These are phyloP conservation scores for Pseudochirops corinnae DNA, from an alignment of 2,797 vertebrate genomes.

Conservation along the genomic window DNA sequence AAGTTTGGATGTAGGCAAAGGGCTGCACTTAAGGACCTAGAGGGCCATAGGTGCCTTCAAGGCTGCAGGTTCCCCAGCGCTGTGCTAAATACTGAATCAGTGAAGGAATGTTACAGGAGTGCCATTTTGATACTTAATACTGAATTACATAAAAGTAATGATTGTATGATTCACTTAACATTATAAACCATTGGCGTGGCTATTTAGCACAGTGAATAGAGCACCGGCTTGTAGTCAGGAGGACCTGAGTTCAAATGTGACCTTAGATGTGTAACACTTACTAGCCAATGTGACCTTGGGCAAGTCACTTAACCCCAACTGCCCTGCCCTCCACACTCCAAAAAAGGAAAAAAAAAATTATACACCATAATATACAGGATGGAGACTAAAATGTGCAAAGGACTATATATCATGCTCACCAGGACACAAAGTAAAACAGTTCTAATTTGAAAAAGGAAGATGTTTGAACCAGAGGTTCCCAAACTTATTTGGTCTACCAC, in stretches of 20 bases:
- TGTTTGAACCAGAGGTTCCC: neutral
- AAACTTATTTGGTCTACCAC: no score
- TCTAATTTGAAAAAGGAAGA: neutral
- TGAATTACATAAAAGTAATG: neutral
- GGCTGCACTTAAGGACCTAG: no score
- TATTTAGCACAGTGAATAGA: no score
- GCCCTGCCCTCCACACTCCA: no score
- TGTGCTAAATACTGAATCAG: neutral
- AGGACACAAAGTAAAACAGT: neutral
- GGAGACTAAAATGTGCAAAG: neutral
- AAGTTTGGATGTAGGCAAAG: no score
- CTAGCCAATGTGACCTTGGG: no score
- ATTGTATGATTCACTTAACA: neutral
- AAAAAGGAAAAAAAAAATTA: neutral
- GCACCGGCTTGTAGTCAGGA: no score
- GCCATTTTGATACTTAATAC: neutral
- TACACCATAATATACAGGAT: neutral
- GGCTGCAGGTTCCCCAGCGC: no score
- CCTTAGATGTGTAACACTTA: no score
- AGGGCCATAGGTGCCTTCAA: no score
- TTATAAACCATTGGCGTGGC: neutral
- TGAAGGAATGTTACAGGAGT: neutral
- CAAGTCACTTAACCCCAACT: no score
- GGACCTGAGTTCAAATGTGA: no score
- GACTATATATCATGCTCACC: neutral